Conservation (phyloP, 2,113 vertebrate genomes). For the Proterorhinus semilunaris region DNA sequence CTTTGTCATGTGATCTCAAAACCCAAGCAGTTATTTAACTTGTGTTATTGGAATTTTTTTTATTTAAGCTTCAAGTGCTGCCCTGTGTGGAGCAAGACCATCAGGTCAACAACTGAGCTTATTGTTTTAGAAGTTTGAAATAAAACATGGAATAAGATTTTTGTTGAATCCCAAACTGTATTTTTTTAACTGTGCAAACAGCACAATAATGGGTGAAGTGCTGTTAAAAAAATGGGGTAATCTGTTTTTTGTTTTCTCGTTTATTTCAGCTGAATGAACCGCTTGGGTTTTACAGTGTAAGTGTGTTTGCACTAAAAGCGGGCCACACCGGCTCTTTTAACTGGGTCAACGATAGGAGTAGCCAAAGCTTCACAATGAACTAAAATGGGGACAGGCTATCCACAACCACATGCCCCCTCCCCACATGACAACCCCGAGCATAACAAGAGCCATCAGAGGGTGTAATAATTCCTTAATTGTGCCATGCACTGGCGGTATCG, state of each 20-base stretch:
- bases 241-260: too few relatives aligned
- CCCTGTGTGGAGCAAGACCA: too few relatives aligned
- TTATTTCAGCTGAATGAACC: too few relatives aligned
- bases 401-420: constrained; percentile 7
- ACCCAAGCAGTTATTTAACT: background rate
- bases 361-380: constrained; percentile 53
- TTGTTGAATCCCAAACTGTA: background rate
- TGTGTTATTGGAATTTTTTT: too few relatives aligned
- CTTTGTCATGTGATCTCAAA: background rate
- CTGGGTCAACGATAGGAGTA: constrained; percentile 64
- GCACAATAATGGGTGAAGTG: too few relatives aligned
- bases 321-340: constrained; percentile 51
- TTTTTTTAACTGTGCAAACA: background rate
- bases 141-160: background rate
- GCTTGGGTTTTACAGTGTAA: constrained; percentile 1
- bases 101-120: too few relatives aligned
- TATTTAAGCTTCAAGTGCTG: too few relatives aligned
- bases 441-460: constrained; percentile 54
- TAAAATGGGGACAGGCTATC: constrained; percentile 27
- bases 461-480: constrained; percentile 76
- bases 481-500: constrained; percentile 55
- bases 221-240: too few relatives aligned
- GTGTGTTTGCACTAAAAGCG: constrained; percentile 36
- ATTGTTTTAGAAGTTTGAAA: too few relatives aligned
- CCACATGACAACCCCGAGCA: constrained; percentile 51